Conservation (phyloP, 2,797 vertebrate species). For the Poecilia velifera region DNA sequence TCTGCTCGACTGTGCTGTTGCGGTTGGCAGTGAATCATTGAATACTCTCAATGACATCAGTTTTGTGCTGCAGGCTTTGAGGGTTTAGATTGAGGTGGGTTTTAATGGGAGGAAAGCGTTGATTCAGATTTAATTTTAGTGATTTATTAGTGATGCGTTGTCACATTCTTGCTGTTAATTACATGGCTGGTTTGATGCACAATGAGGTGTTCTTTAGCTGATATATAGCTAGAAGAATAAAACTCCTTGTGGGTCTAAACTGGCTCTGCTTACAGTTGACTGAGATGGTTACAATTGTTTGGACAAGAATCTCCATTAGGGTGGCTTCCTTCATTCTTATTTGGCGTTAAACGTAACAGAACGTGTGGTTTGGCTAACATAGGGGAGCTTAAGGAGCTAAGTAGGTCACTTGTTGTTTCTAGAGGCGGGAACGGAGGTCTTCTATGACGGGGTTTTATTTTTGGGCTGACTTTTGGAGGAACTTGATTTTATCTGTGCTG, state of each 20-base stretch:
- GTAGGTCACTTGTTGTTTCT: slow-evolving; percentile 77
- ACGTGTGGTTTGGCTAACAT: slow-evolving; percentile 64
- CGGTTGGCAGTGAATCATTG: slow-evolving; percentile 62
- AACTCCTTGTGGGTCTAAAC: slow-evolving; percentile 12
- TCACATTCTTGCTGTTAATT: slow-evolving; percentile 22
- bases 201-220: slow-evolving; percentile 3
- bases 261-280: slow-evolving; percentile 23
- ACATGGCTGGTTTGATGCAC: slow-evolving; percentile 10
- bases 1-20: slow-evolving; percentile 43
- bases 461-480: slow-evolving; percentile 65
- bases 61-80: slow-evolving; percentile 33
- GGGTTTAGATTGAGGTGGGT: slow-evolving; percentile 28
- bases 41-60: slow-evolving; percentile 48
- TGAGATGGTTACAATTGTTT: slow-evolving; percentile 52
- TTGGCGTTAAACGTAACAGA: slow-evolving; percentile 70
- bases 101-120: slow-evolving; percentile 23
- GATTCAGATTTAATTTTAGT: slow-evolving; percentile 2
- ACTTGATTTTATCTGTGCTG: slow-evolving; percentile 71
- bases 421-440: slow-evolving; percentile 64
- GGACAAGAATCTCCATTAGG: slow-evolving; percentile 52
- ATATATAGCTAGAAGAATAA: slow-evolving; percentile 12
- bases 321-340: slow-evolving; percentile 54
- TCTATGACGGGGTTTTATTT: slow-evolving; percentile 76
- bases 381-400: slow-evolving; percentile 69
- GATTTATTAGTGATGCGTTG: slow-evolving; percentile 16